A percentile compares a stretch with the other conserved stretches of the same genome.
Evolutionary conservation across 2,888 invertebrate genomes (phyloP).

Genomic region (Stictocephala bisonia): DNA sequence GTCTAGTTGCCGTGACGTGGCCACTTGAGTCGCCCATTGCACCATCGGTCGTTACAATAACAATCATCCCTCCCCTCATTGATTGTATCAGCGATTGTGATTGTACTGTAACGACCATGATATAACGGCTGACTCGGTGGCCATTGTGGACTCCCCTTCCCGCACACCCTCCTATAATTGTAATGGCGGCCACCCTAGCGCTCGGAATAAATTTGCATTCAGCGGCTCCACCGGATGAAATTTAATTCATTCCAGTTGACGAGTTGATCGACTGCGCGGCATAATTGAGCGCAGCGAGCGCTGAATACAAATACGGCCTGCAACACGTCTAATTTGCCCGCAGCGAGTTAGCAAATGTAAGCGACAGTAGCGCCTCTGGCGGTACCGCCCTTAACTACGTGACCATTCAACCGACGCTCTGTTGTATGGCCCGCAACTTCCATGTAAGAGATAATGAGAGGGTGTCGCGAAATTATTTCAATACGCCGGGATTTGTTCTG

Average conservation of each 20-base stretch:
- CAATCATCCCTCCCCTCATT: conserved; percentile 5
- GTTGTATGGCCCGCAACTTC: no score
- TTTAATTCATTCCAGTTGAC: conserved; percentile 44
- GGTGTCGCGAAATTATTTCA: no score
- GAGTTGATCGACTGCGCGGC: conserved; percentile 32
- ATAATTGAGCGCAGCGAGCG: conserved; percentile 20
- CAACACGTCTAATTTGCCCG: conserved; percentile 24
- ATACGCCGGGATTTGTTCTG: no score
- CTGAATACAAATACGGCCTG: conserved; percentile 29
- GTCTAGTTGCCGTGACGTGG: not conserved
- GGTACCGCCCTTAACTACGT: not conserved
- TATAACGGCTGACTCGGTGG: not conserved
- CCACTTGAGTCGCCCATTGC: no score
- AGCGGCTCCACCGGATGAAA: conserved; percentile 39
- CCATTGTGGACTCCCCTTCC: conserved; percentile 11
- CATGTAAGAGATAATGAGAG: no score
- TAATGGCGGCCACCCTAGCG: conserved; percentile 21
- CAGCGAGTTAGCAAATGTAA: not conserved
- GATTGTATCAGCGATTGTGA: conserved; percentile 23
- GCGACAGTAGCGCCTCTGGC: no score
- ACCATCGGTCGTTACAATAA: no score
- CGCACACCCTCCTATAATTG: no score
- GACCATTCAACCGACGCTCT: no score
- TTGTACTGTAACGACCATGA: conserved; percentile 14
- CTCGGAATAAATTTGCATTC: conserved; percentile 44